A percentile compares a stretch with the other conserved stretches of the same genome.
Evolutionary conservation across 37 sponge, comb jelly and placozoan species (phyloP).

Genomic region (Tethya wilhelma): DNA sequence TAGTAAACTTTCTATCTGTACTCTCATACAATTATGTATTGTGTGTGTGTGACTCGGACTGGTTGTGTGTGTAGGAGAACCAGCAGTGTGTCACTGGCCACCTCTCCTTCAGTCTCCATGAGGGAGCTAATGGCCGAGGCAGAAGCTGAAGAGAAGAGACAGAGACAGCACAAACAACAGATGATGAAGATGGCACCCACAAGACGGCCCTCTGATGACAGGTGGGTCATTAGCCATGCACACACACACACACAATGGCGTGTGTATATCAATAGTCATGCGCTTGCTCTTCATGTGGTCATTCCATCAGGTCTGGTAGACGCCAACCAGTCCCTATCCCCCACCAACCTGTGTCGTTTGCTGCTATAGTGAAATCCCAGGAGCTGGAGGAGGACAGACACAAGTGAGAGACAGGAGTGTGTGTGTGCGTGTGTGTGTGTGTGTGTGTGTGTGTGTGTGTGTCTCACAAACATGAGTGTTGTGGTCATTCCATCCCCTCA

Average conservation of each 20-base stretch:
- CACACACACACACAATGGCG: neutral
- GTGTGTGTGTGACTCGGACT: too few species aligned
- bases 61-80: conserved; percentile 6
- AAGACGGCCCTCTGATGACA: neutral
- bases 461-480: too few species aligned
- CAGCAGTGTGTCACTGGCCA: neutral
- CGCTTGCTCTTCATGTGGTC: too few species aligned
- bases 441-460: too few species aligned
- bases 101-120: conserved; percentile 36
- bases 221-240: neutral
- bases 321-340: neutral
- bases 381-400: conserved; percentile 15
- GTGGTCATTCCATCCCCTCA: too few species aligned
- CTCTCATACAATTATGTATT: too few species aligned
- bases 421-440: too few species aligned
- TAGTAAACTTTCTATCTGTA: too few species aligned
- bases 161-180: neutral
- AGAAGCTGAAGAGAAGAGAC: neutral
- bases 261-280: too few species aligned
- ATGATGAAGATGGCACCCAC: neutral
- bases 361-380: conserved; percentile 45
- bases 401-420: too few species aligned
- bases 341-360: conserved; percentile 59
- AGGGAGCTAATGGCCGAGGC: conserved; percentile 48
- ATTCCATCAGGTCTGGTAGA: too few species aligned